Percentiles rank a stretch among this genome's conserved stretches.
phyloP scores from a whole-genome alignment of 2,797 vertebrate genomes.

The Oreochromis grahami region DNA sequence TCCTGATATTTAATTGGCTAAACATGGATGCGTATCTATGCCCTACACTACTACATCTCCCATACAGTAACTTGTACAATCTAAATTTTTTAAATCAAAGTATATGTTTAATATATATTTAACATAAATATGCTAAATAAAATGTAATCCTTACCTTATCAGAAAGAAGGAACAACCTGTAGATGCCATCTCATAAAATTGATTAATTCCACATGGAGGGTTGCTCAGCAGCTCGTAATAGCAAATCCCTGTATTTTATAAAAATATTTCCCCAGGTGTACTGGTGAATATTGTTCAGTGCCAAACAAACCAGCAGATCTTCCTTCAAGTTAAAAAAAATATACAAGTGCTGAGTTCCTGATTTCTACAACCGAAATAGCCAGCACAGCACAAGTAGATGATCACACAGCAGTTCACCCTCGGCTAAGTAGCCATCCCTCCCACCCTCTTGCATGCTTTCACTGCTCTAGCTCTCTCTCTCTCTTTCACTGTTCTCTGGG shows the following conservation, averaged over 20 bases:
- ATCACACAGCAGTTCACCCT: constrained; percentile 40
- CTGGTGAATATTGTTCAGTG: neutral
- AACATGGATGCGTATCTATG: neutral
- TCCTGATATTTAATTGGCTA: neutral
- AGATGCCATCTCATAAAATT: constrained; percentile 26
- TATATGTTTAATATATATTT: neutral
- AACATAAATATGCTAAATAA: neutral
- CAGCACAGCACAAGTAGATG: constrained; percentile 1
- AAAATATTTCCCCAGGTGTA: neutral
- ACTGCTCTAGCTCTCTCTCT: neutral
- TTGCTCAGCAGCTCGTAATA: neutral
- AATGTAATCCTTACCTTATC: constrained; percentile 61
- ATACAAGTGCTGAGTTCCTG: neutral
- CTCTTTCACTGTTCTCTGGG: constrained; percentile 44
- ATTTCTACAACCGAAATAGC: constrained; percentile 1
- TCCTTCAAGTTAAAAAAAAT: neutral
- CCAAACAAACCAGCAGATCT: neutral
- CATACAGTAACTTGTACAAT: neutral
- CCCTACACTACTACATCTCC: neutral
- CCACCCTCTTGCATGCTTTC: constrained; percentile 28
- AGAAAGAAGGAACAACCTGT: constrained; percentile 22
- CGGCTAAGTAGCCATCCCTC: constrained; percentile 45
- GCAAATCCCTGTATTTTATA: neutral
- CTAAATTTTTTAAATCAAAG: neutral
- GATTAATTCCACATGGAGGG: constrained; percentile 4